Conservation (phyloP, 2,888 invertebrate species). For the Oligia fasciuncula region DNA sequence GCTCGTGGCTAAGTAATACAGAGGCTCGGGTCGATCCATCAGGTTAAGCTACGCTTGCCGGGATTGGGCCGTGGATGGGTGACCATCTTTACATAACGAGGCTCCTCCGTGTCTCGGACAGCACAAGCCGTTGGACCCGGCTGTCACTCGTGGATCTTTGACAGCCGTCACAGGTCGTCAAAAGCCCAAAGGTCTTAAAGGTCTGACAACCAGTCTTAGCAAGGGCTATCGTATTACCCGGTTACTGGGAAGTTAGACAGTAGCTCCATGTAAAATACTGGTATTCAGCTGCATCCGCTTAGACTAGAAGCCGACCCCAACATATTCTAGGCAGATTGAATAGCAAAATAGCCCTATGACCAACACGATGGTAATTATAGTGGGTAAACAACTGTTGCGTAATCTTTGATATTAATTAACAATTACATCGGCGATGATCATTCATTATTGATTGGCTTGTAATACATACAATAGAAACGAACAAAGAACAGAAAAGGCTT, state of each 20-base stretch:
- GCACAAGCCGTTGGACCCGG: neutral
- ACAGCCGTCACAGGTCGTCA: neutral
- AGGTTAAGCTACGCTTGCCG: neutral
- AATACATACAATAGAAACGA: slow-evolving; percentile 9
- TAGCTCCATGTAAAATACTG: neutral
- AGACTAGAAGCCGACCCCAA: neutral
- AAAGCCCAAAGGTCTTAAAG: neutral
- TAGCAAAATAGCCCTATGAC: neutral
- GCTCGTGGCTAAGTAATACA: neutral
- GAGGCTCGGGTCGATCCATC: neutral
- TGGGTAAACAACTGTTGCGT: slow-evolving; percentile 16
- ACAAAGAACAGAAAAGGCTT: neutral
- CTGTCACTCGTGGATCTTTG: neutral
- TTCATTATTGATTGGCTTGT: slow-evolving; percentile 7
- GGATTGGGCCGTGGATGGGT: neutral
- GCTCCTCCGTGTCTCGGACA: neutral
- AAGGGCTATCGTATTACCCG: neutral
- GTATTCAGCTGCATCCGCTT: neutral
- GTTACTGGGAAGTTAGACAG: neutral
- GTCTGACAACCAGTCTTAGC: neutral
- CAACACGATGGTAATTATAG: neutral
- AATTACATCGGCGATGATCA: slow-evolving; percentile 14
- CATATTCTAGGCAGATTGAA: neutral
- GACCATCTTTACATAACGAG: neutral
- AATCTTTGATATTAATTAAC: slow-evolving; percentile 30